Evolutionary conservation across 2,888 invertebrate genomes (phyloP), one percentile per base, ranked within the genome.

Genomic region (Stramonita haemastoma): DNA sequence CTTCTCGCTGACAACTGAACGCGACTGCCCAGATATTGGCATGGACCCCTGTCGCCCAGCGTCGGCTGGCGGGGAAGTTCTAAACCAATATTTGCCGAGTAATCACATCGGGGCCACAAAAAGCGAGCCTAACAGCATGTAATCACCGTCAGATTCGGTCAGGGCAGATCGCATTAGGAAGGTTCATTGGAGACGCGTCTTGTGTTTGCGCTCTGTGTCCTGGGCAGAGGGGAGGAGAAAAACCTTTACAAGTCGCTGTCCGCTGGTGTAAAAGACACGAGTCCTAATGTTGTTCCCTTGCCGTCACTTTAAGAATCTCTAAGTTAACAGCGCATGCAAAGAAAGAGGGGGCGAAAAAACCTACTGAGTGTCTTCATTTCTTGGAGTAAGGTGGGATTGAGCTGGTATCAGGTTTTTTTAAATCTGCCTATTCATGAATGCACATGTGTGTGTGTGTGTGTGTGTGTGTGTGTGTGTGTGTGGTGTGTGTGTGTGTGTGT

Each of bases 21-120:
- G 73, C n/a, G 26, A 32, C 32, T 13, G 32, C 5, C 13, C 77
- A 32, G 19, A 15, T 32, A 79, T 79, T 15, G 32, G 73, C 73
- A 22, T n/a, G 73, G 73, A 73, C 4, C 73, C 73, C 73, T 11
- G 11, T 15, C 13, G 26, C 46, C 46, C 8, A 46, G 46, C 46
- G 2, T 46, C 8, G 46, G 46, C 4, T 46, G 46, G 46, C 46
- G 46, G 46, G n/a, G 84, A 19, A n/a, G 34, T 29, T 57, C 29
- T 84, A 84, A 84, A 84, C 84, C 84, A 84, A 84, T 84, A 84
- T 57, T 84, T 84, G 84, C 56, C 56, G 84, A 84, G 57, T 84
- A 84, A 84, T 84, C 84, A 84, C 57, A 57, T 84, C 57, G 57
- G 57, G 56, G 84, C 17, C 13, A 15, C 17, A 84, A 57, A 57